Base-by-base conservation (phyloP, 1,140 invertebrate species). In the Drosophila quadrilineata region DNA sequence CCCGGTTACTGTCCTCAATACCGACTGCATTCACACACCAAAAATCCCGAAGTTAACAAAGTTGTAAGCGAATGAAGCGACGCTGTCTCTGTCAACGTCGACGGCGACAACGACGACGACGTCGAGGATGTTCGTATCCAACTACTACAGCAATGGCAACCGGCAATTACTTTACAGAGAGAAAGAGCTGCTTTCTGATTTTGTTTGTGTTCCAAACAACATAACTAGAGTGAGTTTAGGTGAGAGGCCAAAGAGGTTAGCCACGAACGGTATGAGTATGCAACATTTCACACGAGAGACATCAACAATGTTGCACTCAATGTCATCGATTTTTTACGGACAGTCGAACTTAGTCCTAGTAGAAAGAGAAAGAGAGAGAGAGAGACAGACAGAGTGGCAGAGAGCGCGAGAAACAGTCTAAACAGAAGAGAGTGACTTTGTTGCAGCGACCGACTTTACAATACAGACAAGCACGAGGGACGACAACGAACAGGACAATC, bases 1-100 rank as follows among this genome's bases (percentile, higher is more conserved):
- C 73, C 85, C 84, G 77, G 85, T 87, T 87, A 87, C 84, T 87
- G 84, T 87, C 84, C 84, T 84, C 63, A 72, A 87, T 87, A 70
- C 77, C 74, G 68, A 87, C 84, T 87, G 79, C 79, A 71, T 50
- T 52, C 48, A 62, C 66, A n/a, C n/a, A n/a, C n/a, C n/a, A 73
- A 70, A 53, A 77, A 35, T 71, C 53, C 57, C 79, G 74, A 85
- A 85, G 79, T 85, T 86, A 85, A 85, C 79, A 85, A 85, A 79
- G 79, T 85, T 86, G 79, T 85, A 86, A 80, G 59, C 59, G 58
- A 10, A 57, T 50, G 35, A 50, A 40, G 43, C 57, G 46, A 22
- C 19, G 26, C 29, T 29, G 29, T 14, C 26, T 40, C 16, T 29
- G 16, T 19, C 41, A 43, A 24, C 31, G n/a, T 9, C 45, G 12